Percentiles rank a stretch among this genome's conserved stretches.
Conservation (phyloP, 2,797 vertebrate genomes). For the Cryptoblepharus egeriae region DNA sequence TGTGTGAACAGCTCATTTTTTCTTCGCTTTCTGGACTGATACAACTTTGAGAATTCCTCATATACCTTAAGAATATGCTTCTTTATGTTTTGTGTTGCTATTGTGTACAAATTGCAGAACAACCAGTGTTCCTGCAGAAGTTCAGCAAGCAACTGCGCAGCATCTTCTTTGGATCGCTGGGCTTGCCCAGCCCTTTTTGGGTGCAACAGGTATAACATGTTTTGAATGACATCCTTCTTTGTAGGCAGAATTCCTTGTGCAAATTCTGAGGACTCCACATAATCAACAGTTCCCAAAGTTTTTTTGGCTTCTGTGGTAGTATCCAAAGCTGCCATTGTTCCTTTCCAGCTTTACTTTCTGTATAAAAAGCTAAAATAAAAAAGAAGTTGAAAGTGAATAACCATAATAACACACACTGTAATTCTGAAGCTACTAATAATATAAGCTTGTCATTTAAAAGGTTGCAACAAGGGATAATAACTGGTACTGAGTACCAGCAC, state of each 20-base stretch:
- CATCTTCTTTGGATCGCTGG: conserved; percentile 72
- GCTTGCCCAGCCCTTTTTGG: conserved; percentile 72
- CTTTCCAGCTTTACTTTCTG: conserved; percentile 28
- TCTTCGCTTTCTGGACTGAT: conserved; percentile 72
- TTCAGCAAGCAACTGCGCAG: conserved; percentile 66
- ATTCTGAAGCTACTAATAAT: neutral
- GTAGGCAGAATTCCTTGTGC: conserved; percentile 69
- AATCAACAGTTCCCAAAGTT: conserved; percentile 69
- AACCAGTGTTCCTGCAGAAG: conserved; percentile 72
- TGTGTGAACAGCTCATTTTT: conserved; percentile 68
- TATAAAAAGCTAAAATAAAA: conserved; percentile 51
- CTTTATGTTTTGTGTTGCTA: conserved; percentile 67
- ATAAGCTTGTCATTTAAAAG: too few relatives aligned
- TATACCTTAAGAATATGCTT: conserved; percentile 74
- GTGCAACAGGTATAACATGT: conserved; percentile 72
- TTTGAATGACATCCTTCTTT: conserved; percentile 73
- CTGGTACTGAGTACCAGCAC: too few relatives aligned
- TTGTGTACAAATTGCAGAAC: conserved; percentile 71
- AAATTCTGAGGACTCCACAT: conserved; percentile 67
- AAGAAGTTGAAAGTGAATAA: neutral
- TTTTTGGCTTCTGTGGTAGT: conserved; percentile 65
- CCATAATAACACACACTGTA: neutral
- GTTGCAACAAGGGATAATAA: neutral
- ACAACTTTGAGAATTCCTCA: conserved; percentile 70
- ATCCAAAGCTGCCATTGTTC: conserved; percentile 69